Percentiles rank a stretch among this genome's conserved stretches.
Conservation (phyloP, 2,888 invertebrate genomes). For the Drosophila macrothrix region DNA sequence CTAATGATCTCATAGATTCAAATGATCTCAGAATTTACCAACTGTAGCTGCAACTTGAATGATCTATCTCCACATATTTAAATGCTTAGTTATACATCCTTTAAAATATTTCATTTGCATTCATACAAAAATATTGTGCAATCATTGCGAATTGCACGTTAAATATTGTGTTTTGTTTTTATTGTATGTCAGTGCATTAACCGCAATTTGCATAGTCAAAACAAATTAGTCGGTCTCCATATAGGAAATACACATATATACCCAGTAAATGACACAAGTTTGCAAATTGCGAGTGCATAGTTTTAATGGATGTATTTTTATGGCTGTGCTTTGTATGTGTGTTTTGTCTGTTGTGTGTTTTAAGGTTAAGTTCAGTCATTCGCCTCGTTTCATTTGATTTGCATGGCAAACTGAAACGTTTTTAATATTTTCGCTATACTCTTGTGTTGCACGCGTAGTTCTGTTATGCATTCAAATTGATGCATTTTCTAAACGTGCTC, state of each 20-base stretch:
- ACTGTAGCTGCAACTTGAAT: not conserved
- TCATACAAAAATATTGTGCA: constrained; percentile 31
- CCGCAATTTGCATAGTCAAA: constrained; percentile 55
- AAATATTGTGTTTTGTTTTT: constrained; percentile 31
- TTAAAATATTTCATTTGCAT: constrained; percentile 2
- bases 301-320: constrained; percentile 25
- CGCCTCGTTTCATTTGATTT: constrained; percentile 70
- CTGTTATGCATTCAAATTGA: constrained; percentile 61
- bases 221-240: constrained; percentile 46
- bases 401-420: constrained; percentile 65
- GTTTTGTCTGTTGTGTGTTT: constrained; percentile 25
- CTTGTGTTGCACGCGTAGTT: constrained; percentile 1
- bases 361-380: constrained; percentile 76
- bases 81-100: too few species aligned
- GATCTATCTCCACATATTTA: not conserved
- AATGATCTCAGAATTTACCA: not conserved
- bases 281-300: constrained; percentile 16
- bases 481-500: constrained; percentile 72
- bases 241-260: constrained; percentile 41
- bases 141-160: constrained; percentile 36
- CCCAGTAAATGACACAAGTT: not conserved
- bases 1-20: not conserved
- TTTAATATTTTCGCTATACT: constrained; percentile 44
- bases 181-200: constrained; percentile 55
- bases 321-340: constrained; percentile 5